Evolutionary conservation across 1,140 invertebrate genomes (phyloP).

Genomic region (Pentalonia nigronervosa): DNA sequence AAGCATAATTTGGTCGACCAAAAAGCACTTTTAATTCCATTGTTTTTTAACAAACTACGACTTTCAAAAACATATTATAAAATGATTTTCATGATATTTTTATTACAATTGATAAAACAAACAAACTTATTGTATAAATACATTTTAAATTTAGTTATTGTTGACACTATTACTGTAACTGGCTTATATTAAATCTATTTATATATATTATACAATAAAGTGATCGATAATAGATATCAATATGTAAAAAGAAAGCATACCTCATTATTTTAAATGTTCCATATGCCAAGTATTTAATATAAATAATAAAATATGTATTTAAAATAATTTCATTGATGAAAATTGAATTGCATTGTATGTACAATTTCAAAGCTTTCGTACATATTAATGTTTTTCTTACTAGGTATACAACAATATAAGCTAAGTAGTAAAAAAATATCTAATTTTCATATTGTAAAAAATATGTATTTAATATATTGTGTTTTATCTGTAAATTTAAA

Average conservation of each 20-base stretch:
- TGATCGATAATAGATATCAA: neutral
- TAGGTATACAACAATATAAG: no score
- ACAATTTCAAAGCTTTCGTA: neutral
- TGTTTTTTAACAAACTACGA: neutral
- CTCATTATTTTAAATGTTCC: neutral
- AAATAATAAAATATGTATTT: neutral
- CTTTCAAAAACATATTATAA: constrained; percentile 17
- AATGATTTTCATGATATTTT: neutral
- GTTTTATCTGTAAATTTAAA: neutral
- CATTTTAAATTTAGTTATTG: neutral
- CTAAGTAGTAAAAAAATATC: neutral
- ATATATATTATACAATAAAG: neutral
- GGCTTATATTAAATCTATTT: neutral
- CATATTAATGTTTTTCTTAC: neutral
- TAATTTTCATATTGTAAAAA: neutral
- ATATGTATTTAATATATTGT: neutral
- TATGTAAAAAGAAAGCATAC: neutral
- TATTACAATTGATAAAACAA: neutral
- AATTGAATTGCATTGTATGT: neutral
- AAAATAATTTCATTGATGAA: neutral
- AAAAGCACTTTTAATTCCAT: neutral
- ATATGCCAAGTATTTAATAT: neutral
- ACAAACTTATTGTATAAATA: neutral
- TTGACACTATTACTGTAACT: neutral
- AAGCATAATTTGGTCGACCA: neutral